Conservation (phyloP, 2,888 invertebrate genomes). For the Cheilosia vernalis region DNA sequence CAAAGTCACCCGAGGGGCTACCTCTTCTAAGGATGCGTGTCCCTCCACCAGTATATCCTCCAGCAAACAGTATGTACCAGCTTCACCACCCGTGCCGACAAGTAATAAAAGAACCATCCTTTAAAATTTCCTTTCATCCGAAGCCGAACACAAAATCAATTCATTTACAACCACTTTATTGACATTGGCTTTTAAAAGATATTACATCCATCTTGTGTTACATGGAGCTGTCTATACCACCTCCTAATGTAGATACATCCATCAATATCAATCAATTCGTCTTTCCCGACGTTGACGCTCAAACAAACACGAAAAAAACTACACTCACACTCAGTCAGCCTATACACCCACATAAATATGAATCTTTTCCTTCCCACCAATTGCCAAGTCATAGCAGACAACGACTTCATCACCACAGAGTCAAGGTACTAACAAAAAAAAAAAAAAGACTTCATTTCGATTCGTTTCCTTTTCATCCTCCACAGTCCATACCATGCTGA, state of each 20-base stretch:
- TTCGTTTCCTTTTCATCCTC: conserved; percentile 34
- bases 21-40: background rate
- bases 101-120: conserved; percentile 65
- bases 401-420: conserved; percentile 35
- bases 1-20: conserved; percentile 13
- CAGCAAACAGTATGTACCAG: conserved; percentile 13
- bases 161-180: conserved; percentile 74
- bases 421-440: conserved; percentile 19
- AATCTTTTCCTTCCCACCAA: conserved; percentile 32
- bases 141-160: conserved; percentile 61
- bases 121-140: conserved; percentile 65
- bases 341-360: conserved; percentile 43
- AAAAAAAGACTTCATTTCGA: conserved; percentile 62
- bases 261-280: conserved; percentile 73
- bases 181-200: conserved; percentile 73
- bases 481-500: conserved; percentile 22
- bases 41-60: background rate
- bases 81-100: background rate
- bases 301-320: background rate
- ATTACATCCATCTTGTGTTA: conserved; percentile 54
- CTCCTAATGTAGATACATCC: conserved; percentile 55
- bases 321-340: background rate
- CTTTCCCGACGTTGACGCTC: conserved; percentile 23
- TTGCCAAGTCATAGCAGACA: background rate
- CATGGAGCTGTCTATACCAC: conserved; percentile 14